Conservation (phyloP, 1,140 invertebrate genomes). For the Heliconius eleuchia region DNA sequence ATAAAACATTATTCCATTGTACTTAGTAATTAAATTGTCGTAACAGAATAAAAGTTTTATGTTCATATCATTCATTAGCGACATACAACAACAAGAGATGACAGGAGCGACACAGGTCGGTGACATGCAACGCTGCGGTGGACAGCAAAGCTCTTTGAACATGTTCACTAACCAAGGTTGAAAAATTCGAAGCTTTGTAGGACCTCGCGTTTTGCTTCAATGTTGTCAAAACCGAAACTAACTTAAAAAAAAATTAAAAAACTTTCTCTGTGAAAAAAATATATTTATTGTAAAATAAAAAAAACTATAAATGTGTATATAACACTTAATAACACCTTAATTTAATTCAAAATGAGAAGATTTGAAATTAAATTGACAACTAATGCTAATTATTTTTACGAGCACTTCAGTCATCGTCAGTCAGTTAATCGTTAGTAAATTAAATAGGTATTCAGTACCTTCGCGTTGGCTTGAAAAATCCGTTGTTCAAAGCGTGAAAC, state of each 20-base stretch:
- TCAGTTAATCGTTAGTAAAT: too few relatives aligned
- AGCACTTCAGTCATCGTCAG: too few relatives aligned
- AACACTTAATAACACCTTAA: too few relatives aligned
- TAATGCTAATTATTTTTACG: too few relatives aligned
- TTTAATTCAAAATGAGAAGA: too few relatives aligned
- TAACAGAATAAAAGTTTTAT: neutral
- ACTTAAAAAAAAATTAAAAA: neutral
- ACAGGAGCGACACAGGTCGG: constrained; percentile 24
- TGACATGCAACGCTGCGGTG: constrained; percentile 51
- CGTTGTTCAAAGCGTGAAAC: too few relatives aligned
- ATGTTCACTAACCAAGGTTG: constrained; percentile 43
- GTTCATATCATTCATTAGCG: neutral
- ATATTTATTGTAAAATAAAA: neutral
- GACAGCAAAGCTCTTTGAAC: constrained; percentile 73
- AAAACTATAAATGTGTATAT: too few relatives aligned
- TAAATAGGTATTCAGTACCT: too few relatives aligned
- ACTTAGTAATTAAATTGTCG: neutral
- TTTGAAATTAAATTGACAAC: too few relatives aligned
- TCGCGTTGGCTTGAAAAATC: too few relatives aligned
- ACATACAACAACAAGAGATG: neutral
- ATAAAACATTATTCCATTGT: neutral
- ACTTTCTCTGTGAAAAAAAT: neutral
- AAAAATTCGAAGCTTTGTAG: constrained; percentile 58
- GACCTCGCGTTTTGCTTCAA: constrained; percentile 28
- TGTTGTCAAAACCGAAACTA: constrained; percentile 38